Percentiles rank a stretch among this genome's conserved stretches.
Evolutionary conservation across 2,888 invertebrate genomes (phyloP).

Genomic region (Drosophila mulleri): DNA sequence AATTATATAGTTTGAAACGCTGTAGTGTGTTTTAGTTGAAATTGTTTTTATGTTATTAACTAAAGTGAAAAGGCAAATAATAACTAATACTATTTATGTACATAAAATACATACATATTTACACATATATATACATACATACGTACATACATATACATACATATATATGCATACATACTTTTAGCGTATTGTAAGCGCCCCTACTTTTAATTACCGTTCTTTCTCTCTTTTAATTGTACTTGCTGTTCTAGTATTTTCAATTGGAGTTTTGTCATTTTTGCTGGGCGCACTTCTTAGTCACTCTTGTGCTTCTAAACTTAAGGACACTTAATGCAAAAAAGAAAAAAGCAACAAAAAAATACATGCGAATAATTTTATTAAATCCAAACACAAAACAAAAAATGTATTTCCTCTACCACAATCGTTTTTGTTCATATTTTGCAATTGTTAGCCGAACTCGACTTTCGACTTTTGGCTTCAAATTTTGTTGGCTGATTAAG

Average conservation of each 20-base stretch:
- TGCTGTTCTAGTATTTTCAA: slow-evolving; percentile 47
- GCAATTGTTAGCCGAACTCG: slow-evolving; percentile 54
- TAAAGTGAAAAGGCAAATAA: slow-evolving; percentile 74
- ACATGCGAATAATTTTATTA: slow-evolving; percentile 14
- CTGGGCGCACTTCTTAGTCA: slow-evolving; percentile 68
- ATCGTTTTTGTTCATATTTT: slow-evolving; percentile 47
- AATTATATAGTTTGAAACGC: slow-evolving; percentile 61
- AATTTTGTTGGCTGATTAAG: slow-evolving; percentile 31
- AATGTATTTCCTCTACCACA: slow-evolving; percentile 17
- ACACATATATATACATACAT: slow-evolving; percentile 2
- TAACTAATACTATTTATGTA: slow-evolving; percentile 42
- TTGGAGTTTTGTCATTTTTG: slow-evolving; percentile 36
- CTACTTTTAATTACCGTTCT: slow-evolving; percentile 36
- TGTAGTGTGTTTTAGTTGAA: slow-evolving; percentile 65
- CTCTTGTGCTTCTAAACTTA: slow-evolving; percentile 65
- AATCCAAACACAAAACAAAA: slow-evolving; percentile 11
- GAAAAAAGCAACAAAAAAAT: slow-evolving; percentile 4
- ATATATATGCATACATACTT: slow-evolving; percentile 25
- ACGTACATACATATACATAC: neutral
- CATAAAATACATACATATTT: slow-evolving; percentile 29
- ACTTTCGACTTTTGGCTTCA: slow-evolving; percentile 37
- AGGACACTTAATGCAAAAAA: slow-evolving; percentile 17
- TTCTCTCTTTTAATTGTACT: slow-evolving; percentile 42
- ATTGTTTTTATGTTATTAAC: slow-evolving; percentile 62
- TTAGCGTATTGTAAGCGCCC: slow-evolving; percentile 25